Evolutionary conservation across 2,797 vertebrate species (phyloP).

Genomic region (Hoplostethus atlanticus): DNA sequence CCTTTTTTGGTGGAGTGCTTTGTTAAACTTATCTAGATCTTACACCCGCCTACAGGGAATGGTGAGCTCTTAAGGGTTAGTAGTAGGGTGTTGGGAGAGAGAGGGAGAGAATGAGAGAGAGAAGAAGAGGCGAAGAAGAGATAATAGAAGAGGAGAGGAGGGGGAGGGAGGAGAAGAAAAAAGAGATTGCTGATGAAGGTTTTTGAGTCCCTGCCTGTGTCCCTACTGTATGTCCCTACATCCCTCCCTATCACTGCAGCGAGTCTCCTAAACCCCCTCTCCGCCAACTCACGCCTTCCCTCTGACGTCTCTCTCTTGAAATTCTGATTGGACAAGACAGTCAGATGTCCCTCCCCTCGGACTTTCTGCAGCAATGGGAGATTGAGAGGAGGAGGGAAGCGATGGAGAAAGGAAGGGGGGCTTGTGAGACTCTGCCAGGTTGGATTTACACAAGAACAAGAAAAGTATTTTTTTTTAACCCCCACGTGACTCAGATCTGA

Average conservation of each 20-base stretch:
- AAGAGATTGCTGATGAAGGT: slow-evolving; percentile 30
- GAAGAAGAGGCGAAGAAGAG: not conserved
- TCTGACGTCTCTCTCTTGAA: slow-evolving; percentile 4
- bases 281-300: slow-evolving; percentile 49
- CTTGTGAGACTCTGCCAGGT: slow-evolving; percentile 50
- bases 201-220: slow-evolving; percentile 32
- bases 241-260: slow-evolving; percentile 36
- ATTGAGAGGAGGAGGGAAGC: slow-evolving; percentile 46
- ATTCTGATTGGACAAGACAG: slow-evolving; percentile 1
- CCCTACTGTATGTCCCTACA: slow-evolving; percentile 12
- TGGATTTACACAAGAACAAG: slow-evolving; percentile 65
- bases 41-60: slow-evolving; percentile 60
- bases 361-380: slow-evolving; percentile 34
- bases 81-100: slow-evolving; percentile 52
- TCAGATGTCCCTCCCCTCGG: not conserved
- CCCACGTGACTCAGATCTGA: slow-evolving; percentile 46
- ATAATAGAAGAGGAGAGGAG: slow-evolving; percentile 24
- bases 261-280: slow-evolving; percentile 53
- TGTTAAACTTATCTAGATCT: slow-evolving; percentile 54
- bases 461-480: slow-evolving; percentile 27
- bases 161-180: slow-evolving; percentile 33
- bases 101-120: slow-evolving; percentile 34
- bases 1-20: slow-evolving; percentile 77
- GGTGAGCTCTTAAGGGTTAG: slow-evolving; percentile 65
- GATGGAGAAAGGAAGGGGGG: slow-evolving; percentile 57